Evolutionary conservation across 2,113 vertebrate genomes (phyloP), one percentile per base, ranked within the genome.

Genomic region (Noturus placidus): DNA sequence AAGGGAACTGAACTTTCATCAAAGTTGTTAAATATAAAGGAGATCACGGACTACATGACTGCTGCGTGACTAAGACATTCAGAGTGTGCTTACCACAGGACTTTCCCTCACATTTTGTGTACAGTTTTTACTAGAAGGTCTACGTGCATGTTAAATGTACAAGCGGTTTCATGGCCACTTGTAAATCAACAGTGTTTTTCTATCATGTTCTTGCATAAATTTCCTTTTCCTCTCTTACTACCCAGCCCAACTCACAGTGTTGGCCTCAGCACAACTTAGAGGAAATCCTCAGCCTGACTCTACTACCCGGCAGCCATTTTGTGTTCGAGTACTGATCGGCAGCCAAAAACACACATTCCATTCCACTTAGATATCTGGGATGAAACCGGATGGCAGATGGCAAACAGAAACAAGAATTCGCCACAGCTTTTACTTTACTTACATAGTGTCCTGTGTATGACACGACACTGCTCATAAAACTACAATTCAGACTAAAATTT

Each of bases 231-330:
- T 87, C 82, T 78, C 72, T 78, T 61, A 82, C 72, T 65, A 77
- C 79, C 57, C 86, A 61, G 70, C 81, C 88, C 65, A 85, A 33
- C 57, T 77, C 72, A 19, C 74, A 70, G 67, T 76, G 46, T 81
- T 76, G 84, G 86, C 88, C 42, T 72, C 70, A 70, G 86, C 46
- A 61, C 61, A 82, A 86, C 56, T 46, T 77, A 54, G 77, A 85
- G 88, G 82, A 89, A 88, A 87, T 84, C 77, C 85, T 83, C 56
- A 33, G 76, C 5, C 9, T 86, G 86, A 85, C 86, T 63, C 54
- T 69, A 86, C 38, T 74, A 56, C 79, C 80, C n/a, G 69, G 69
- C 88, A 78, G 84, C 90, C 88, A 91, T 91, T 91, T 85, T 87
- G 77, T 87, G 69, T 38, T 72, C n/a, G 14, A 46, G 42, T 77